A percentile compares a stretch with the other conserved stretches of the same genome.
These are phyloP conservation scores for Rhegmatorhina hoffmannsi DNA, from an alignment of 2,113 vertebrate genomes.

Conservation along the genomic window DNA sequence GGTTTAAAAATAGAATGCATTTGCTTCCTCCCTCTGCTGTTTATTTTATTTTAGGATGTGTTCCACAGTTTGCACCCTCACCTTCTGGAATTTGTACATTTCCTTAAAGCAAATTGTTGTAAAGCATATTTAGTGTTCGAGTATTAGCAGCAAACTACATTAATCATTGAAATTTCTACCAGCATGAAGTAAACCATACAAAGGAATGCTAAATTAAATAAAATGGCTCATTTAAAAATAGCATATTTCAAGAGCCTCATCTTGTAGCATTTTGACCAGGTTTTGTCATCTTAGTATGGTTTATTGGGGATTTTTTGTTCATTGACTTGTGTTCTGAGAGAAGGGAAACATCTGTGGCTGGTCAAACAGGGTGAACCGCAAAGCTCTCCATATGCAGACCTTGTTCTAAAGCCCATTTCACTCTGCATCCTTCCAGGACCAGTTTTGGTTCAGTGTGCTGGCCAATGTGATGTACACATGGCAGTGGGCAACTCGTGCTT, in stretches of 20 bases:
- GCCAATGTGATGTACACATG: fast-evolving
- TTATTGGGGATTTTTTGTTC: not conserved
- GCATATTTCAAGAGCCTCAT: fast-evolving
- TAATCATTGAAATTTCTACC: not conserved
- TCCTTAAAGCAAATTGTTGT: conserved; percentile 5
- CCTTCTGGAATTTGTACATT: conserved; percentile 37
- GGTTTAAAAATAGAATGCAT: conserved; percentile 26
- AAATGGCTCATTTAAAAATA: not conserved
- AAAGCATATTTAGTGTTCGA: not conserved
- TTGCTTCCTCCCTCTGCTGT: conserved; percentile 29
- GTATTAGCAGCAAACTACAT: not conserved
- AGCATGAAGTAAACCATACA: not conserved
- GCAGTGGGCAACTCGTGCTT: not conserved
- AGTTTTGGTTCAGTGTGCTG: not conserved
- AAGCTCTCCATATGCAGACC: fast-evolving
- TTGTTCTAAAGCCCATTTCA: not conserved
- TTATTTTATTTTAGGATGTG: conserved; percentile 28
- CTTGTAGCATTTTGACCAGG: not conserved
- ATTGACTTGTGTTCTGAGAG: not conserved
- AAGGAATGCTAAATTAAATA: not conserved
- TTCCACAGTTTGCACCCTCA: conserved; percentile 33
- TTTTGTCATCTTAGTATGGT: not conserved
- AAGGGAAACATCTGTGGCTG: not conserved
- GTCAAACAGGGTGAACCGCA: fast-evolving
- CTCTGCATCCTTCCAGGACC: not conserved